These are phyloP conservation scores for Phylloscopus whistleri DNA, from an alignment of 2,113 vertebrate genomes.

Conservation along the genomic window DNA sequence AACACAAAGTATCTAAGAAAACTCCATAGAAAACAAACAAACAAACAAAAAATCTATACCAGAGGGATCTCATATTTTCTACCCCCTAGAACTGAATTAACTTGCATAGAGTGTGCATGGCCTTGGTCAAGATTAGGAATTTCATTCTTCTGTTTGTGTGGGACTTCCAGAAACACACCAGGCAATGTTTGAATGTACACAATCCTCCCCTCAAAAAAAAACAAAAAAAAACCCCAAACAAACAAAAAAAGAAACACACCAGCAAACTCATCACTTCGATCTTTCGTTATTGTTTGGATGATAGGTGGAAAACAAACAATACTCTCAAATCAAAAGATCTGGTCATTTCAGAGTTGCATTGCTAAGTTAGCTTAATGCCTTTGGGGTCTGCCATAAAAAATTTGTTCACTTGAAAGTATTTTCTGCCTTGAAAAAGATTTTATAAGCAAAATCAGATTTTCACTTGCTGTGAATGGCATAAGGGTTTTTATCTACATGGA, in stretches of 20 bases:
- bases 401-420: neutral
- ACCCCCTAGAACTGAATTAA: neutral
- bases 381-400: neutral
- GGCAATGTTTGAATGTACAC: neutral
- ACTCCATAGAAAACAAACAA: fast-evolving
- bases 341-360: neutral
- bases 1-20: neutral
- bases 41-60: neutral
- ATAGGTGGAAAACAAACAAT: neutral
- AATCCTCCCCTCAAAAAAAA: neutral
- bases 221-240: too few relatives aligned
- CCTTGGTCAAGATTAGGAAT: neutral
- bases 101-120: neutral
- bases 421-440: neutral
- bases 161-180: neutral
- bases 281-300: neutral
- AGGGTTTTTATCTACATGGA: neutral
- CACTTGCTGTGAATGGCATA: neutral
- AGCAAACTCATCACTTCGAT: neutral
- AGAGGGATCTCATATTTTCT: neutral
- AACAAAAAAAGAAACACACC: too few relatives aligned
- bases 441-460: neutral
- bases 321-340: neutral
- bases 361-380: neutral
- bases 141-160: neutral